Evolutionary conservation across 1,140 invertebrate species (phyloP).

Genomic region (Colletes latitarsis): DNA sequence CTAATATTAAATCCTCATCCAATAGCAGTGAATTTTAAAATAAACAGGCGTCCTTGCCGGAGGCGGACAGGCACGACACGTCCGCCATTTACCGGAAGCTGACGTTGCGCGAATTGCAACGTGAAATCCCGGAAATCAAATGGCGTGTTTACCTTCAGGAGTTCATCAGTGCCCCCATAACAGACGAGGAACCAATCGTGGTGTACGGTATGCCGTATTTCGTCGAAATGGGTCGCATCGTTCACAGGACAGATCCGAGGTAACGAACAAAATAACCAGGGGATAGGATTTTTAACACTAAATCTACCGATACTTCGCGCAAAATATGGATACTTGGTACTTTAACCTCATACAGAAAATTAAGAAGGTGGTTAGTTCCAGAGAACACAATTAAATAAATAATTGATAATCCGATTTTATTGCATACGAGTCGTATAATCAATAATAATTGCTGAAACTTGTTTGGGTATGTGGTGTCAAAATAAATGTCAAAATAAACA

Average conservation of each 20-base stretch:
- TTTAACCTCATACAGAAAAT: too few species aligned
- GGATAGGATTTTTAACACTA: too few species aligned
- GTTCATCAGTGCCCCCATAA: constrained; percentile 85
- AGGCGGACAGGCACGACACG: constrained; percentile 92
- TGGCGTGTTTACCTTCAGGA: constrained; percentile 89
- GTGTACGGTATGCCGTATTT: constrained; percentile 91
- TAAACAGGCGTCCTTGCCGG: constrained; percentile 86
- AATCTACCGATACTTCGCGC: too few species aligned
- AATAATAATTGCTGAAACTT: too few species aligned
- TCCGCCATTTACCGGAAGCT: constrained; percentile 89
- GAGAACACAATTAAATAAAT: too few species aligned
- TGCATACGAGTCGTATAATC: too few species aligned
- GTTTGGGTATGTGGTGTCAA: too few species aligned
- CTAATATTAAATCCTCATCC: neutral
- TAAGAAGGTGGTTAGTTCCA: too few species aligned
- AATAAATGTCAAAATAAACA: too few species aligned
- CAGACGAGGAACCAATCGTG: constrained; percentile 88
- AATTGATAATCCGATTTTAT: too few species aligned
- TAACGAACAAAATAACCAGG: constrained; percentile 65
- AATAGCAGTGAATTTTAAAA: neutral
- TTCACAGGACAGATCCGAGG: constrained; percentile 86
- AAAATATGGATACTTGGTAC: too few species aligned
- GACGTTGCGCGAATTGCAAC: constrained; percentile 84
- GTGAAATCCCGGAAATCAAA: constrained; percentile 87
- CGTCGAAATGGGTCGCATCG: constrained; percentile 87